phyloP scores from a whole-genome alignment of 2,888 invertebrate species.

The Agrypnus murinus region DNA sequence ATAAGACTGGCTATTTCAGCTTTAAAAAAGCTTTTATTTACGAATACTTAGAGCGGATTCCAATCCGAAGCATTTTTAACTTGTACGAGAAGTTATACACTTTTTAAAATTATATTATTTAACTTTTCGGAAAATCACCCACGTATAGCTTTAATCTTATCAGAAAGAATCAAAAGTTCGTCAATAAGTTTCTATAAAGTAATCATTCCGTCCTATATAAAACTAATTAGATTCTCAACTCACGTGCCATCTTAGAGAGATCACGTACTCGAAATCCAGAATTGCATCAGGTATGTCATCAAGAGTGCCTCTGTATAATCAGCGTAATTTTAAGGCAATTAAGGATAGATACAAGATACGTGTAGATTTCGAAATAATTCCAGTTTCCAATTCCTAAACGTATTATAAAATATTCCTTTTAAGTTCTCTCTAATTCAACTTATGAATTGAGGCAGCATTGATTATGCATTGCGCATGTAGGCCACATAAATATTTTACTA shows the following conservation, averaged over 20 bases:
- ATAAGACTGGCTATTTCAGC: too few relatives aligned
- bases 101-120: too few relatives aligned
- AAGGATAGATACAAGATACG: slow-evolving; percentile 33
- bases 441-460: background rate
- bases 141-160: too few relatives aligned
- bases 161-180: too few relatives aligned
- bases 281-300: slow-evolving; percentile 25
- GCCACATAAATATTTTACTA: background rate
- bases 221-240: background rate
- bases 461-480: slow-evolving; percentile 16
- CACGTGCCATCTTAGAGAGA: background rate
- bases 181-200: too few relatives aligned
- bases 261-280: slow-evolving; percentile 5
- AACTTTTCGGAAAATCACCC: too few relatives aligned
- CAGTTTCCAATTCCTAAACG: slow-evolving; percentile 24
- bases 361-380: slow-evolving; percentile 35
- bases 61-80: too few relatives aligned
- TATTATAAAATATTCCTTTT: slow-evolving; percentile 28
- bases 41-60: too few relatives aligned
- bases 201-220: too few relatives aligned
- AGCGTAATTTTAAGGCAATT: slow-evolving; percentile 38
- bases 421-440: slow-evolving; percentile 14
- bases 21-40: too few relatives aligned
- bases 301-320: slow-evolving; percentile 32
- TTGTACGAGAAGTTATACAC: too few relatives aligned